These are phyloP conservation scores for Diadema setosum DNA, from an alignment of 35 echinoderm and acorn worm genomes.

Conservation along the genomic window DNA sequence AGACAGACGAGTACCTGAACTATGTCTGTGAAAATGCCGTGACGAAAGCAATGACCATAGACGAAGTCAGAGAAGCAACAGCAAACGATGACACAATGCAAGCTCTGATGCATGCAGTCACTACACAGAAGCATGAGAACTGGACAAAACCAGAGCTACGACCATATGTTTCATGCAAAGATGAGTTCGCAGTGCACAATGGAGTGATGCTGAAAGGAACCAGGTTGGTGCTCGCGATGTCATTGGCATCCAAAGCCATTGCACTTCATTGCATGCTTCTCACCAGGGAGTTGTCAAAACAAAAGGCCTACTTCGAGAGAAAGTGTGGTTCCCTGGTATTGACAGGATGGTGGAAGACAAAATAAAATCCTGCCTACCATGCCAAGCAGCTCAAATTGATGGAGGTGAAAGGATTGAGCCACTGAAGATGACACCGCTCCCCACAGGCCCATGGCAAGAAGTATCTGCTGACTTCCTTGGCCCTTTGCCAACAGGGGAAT, in stretches of 20 bases:
- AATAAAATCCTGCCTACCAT: slow-evolving; percentile 17
- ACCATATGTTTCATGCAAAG: neutral
- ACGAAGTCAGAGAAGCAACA: neutral
- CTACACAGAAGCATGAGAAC: neutral
- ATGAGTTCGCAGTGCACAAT: neutral
- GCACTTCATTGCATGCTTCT: neutral
- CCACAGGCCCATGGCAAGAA: neutral
- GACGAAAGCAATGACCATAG: slow-evolving; percentile 26
- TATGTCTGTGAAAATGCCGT: slow-evolving; percentile 5
- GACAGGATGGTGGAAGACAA: slow-evolving; percentile 46
- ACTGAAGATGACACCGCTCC: neutral
- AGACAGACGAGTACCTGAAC: slow-evolving; percentile 8
- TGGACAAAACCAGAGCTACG: neutral
- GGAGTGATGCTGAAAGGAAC: neutral
- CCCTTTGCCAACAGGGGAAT: slow-evolving; percentile 17
- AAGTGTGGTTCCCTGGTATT: slow-evolving; percentile 41
- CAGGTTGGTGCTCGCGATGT: neutral
- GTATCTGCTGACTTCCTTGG: slow-evolving; percentile 21
- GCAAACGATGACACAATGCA: neutral
- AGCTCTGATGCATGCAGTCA: neutral
- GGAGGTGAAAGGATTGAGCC: neutral
- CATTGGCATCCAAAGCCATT: neutral
- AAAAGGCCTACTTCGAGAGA: slow-evolving; percentile 12
- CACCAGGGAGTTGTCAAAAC: slow-evolving; percentile 26
- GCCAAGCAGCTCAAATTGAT: neutral